Evolutionary conservation across 2,888 invertebrate genomes (phyloP).

Genomic region (Empis stercorea): DNA sequence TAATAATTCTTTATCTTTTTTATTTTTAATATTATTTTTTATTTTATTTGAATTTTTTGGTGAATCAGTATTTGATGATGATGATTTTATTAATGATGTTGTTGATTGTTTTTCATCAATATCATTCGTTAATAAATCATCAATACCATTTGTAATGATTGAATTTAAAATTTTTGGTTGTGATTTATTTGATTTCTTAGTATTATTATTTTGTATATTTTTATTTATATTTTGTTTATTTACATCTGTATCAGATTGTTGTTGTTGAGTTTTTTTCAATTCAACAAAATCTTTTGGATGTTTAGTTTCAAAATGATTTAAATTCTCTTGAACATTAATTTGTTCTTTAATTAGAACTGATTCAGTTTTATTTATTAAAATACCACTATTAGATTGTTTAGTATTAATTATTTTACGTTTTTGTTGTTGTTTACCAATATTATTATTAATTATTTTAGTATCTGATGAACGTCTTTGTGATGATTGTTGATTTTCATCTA

Average conservation of each 20-base stretch:
- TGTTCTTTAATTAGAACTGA: conserved; percentile 20
- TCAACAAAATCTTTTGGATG: conserved; percentile 66
- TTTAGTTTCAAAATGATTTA: conserved; percentile 65
- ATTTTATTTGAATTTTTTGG: conserved; percentile 34
- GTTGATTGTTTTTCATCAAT: conserved; percentile 20
- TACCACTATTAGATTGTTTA: conserved; percentile 20
- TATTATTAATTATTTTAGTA: conserved; percentile 15
- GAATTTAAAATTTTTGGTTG: conserved; percentile 13
- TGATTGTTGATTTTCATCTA: conserved; percentile 9
- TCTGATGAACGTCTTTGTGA: not conserved
- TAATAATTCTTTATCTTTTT: conserved; percentile 35
- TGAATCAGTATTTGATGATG: conserved; percentile 20
- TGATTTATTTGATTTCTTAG: conserved; percentile 21
- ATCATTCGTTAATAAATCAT: conserved; percentile 1
- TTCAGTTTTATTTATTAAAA: conserved; percentile 32
- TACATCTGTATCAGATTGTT: conserved; percentile 12
- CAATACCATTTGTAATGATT: conserved; percentile 6
- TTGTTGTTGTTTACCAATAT: conserved; percentile 16
- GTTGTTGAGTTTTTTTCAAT: conserved; percentile 26
- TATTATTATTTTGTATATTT: conserved; percentile 20
- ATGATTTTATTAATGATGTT: conserved; percentile 22
- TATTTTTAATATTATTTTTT: conserved; percentile 26
- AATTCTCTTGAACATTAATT: conserved; percentile 20
- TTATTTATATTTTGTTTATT: conserved; percentile 11
- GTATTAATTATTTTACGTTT: conserved; percentile 23